Base-by-base conservation (phyloP, 2,888 invertebrate species). In the Mongoloraphidia duomilia region DNA sequence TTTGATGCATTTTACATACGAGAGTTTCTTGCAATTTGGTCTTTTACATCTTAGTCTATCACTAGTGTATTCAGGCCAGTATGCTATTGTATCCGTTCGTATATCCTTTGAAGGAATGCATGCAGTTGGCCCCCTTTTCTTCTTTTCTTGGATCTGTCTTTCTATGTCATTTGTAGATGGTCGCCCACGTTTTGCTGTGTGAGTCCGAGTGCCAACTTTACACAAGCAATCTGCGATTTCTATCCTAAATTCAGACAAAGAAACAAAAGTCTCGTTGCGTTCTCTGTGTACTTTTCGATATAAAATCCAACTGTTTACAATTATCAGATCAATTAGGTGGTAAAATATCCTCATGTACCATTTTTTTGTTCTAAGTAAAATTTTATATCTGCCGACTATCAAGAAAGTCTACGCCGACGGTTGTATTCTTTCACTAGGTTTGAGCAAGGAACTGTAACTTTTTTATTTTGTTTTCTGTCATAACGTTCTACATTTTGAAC, bases 231-330 rank as follows among this genome's bases (percentile, higher is more conserved):
- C 12, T n/a, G 52, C 49, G 34, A 50, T 34, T 42, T 52, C 43
- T 14, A 35, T 34, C 38, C 56, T 36, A 55, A 56, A 35, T 52
- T 57, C 54, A 50, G 54, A 34, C 43, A 58, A 46, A 57, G 57
- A n/a, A n/a, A n/a, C 53, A 39, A 49, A 39, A 37, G 34, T 40
- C 17, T 14, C 38, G 46, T 49, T 50, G 12, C 46, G 45, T 34
- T 44, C 41, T 43, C 40, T 46, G 17, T 33, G 40, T n/a, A n/a
- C n/a, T 33, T 43, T 26, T 13, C 35, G 41, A 44, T 48, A 50
- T 40, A 48, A 35, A 2, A 51, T 42, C 51, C 53, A 53, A 10
- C 50, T 26, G 42, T 54, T 54, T 13, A 53, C 45, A 2, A 49
- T 11, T n/a, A n/a, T n/a, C n/a, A n/a, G n/a, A n/a, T n/a, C n/a